Evolutionary conservation across 2,888 invertebrate species (phyloP).

Genomic region (Shargacucullia verbasci): DNA sequence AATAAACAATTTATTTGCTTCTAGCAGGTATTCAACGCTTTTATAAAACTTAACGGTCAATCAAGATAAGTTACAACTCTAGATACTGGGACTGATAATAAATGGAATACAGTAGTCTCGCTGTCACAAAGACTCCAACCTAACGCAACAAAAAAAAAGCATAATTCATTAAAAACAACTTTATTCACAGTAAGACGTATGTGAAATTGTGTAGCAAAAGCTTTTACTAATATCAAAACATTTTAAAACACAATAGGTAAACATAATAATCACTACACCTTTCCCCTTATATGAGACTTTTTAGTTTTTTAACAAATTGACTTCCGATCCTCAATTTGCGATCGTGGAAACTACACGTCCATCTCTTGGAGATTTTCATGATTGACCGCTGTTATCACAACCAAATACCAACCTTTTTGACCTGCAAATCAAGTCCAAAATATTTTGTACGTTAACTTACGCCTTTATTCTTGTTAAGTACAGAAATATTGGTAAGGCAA

Average conservation of each 20-base stretch:
- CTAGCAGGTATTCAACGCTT: too few species aligned
- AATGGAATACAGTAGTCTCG: too few species aligned
- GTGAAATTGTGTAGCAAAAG: conserved; percentile 32
- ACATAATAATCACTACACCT: conserved; percentile 36
- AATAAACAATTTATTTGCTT: too few species aligned
- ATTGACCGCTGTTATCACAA: conserved; percentile 56
- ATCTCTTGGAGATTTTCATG: conserved; percentile 69
- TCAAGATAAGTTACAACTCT: too few species aligned
- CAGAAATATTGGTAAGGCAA: conserved; percentile 17
- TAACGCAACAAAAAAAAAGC: not conserved
- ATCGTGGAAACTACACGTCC: conserved; percentile 73
- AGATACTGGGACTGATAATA: too few species aligned
- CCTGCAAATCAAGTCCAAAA: conserved; percentile 34
- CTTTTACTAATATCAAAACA: conserved; percentile 39
- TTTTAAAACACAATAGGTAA: conserved; percentile 46
- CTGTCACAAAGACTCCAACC: too few species aligned
- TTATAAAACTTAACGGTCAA: too few species aligned
- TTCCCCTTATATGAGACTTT: conserved; percentile 55
- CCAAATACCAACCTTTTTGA: conserved; percentile 53
- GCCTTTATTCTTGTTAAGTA: not conserved
- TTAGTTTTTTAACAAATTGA: conserved; percentile 70
- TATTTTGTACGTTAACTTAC: conserved; percentile 7
- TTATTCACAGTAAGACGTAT: too few species aligned
- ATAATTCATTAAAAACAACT: too few species aligned
- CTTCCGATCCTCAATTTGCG: conserved; percentile 78